phyloP scores from a whole-genome alignment of 2,888 invertebrate species.

The Oligia fasciuncula region DNA sequence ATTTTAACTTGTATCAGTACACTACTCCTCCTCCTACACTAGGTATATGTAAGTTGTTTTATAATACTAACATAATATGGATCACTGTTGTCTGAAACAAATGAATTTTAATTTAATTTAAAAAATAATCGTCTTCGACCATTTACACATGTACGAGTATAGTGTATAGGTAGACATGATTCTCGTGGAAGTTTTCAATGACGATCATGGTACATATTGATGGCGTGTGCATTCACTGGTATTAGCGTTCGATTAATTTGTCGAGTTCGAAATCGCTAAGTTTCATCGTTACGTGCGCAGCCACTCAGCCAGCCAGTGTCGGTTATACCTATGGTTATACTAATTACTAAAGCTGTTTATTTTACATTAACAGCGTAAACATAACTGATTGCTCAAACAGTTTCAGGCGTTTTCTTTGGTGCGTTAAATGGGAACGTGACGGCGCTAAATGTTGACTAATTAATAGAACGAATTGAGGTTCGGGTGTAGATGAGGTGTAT shows the following conservation, averaged over 20 bases:
- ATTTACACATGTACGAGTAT: background rate
- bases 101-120: too few relatives aligned
- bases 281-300: background rate
- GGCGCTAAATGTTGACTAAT: constrained; percentile 42
- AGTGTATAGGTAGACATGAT: background rate
- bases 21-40: too few relatives aligned
- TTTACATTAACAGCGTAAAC: constrained; percentile 25
- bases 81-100: too few relatives aligned
- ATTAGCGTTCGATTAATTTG: too few relatives aligned
- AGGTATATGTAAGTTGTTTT: too few relatives aligned
- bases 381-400: constrained; percentile 31
- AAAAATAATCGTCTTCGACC: background rate
- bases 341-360: constrained; percentile 23
- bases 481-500: constrained; percentile 11
- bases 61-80: too few relatives aligned
- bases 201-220: too few relatives aligned
- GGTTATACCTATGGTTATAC: background rate
- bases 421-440: constrained; percentile 29
- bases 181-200: background rate
- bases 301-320: background rate
- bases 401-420: constrained; percentile 26
- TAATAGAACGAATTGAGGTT: constrained; percentile 27
- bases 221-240: background rate
- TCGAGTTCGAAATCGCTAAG: background rate
- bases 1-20: too few relatives aligned